Evolutionary conservation across 2,888 invertebrate species (phyloP).

Genomic region (Syrista parreyssii): DNA sequence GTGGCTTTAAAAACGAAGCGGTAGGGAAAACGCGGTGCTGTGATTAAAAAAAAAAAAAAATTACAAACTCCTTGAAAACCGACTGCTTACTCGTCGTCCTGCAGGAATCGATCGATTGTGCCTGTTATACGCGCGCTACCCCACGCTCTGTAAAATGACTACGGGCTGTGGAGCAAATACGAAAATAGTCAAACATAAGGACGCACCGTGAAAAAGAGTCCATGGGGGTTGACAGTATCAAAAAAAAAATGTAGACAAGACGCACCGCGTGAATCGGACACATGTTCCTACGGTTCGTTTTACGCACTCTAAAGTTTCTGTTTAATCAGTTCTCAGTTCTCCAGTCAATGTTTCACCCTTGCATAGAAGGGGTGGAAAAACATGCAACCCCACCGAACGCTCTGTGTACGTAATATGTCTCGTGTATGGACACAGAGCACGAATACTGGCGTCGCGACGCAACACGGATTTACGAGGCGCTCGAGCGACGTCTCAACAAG

Average conservation of each 20-base stretch:
- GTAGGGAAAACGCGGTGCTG: not conserved
- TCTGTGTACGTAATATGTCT: not conserved
- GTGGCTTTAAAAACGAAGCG: not conserved
- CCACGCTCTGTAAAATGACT: not conserved
- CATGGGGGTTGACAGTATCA: not conserved
- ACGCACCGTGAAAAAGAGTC: not conserved
- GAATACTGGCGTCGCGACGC: not conserved
- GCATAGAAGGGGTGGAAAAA: not conserved
- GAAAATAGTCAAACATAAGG: not conserved
- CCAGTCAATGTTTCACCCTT: not conserved
- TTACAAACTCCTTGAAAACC: not conserved
- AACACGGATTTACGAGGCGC: not conserved
- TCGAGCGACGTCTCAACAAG: not conserved
- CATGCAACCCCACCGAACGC: not conserved
- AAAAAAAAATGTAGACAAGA: not conserved
- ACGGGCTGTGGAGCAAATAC: not conserved
- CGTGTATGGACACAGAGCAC: not conserved
- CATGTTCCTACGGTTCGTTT: constrained; percentile 11
- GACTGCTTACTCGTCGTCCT: not conserved
- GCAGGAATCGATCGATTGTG: not conserved
- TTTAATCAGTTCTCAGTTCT: constrained; percentile 1
- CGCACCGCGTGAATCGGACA: constrained; percentile 20
- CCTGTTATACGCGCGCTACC: not conserved
- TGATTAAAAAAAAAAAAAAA: not conserved
- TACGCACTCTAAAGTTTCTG: not conserved